These are phyloP conservation scores for Cecropterus lyciades DNA, from an alignment of 1,140 invertebrate genomes.

Conservation along the genomic window DNA sequence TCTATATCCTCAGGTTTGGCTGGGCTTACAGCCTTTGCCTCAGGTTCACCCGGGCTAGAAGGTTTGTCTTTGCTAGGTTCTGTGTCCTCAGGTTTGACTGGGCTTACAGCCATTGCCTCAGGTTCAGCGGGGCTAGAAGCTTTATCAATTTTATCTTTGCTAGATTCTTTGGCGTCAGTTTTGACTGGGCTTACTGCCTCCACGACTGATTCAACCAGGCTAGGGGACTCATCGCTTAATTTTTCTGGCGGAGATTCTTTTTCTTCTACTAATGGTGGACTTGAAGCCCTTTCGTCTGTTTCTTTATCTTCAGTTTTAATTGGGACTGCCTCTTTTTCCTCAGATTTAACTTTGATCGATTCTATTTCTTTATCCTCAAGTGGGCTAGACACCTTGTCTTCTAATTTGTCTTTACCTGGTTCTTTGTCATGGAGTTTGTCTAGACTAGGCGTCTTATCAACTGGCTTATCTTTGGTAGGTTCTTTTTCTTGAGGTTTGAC, in stretches of 20 bases:
- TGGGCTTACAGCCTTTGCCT: neutral
- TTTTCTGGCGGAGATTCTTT: too few relatives aligned
- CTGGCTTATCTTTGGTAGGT: too few relatives aligned
- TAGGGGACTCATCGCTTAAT: neutral
- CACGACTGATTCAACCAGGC: neutral
- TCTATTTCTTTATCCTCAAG: slow-evolving; percentile 22
- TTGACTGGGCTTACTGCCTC: slow-evolving; percentile 28
- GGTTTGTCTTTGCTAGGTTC: slow-evolving; percentile 27
- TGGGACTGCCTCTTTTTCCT: neutral
- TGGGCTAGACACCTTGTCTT: too few relatives aligned
- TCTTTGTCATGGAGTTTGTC: too few relatives aligned
- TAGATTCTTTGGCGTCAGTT: slow-evolving; percentile 23
- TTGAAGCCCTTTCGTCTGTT: slow-evolving; percentile 24
- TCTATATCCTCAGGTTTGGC: slow-evolving; percentile 7
- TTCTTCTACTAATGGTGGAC: slow-evolving; percentile 4
- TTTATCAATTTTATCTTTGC: slow-evolving; percentile 13
- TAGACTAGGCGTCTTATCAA: too few relatives aligned
- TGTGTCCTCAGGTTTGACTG: slow-evolving; percentile 25
- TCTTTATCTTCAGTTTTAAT: slow-evolving; percentile 6
- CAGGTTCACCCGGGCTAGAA: neutral
- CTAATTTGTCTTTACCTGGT: too few relatives aligned
- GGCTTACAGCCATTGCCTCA: neutral
- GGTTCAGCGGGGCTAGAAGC: neutral
- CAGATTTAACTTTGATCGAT: slow-evolving; percentile 30
- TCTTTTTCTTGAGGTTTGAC: slow-evolving; percentile 19